Base-by-base conservation (phyloP, 2,888 invertebrate species). In the Scaptomyza tumidula region DNA sequence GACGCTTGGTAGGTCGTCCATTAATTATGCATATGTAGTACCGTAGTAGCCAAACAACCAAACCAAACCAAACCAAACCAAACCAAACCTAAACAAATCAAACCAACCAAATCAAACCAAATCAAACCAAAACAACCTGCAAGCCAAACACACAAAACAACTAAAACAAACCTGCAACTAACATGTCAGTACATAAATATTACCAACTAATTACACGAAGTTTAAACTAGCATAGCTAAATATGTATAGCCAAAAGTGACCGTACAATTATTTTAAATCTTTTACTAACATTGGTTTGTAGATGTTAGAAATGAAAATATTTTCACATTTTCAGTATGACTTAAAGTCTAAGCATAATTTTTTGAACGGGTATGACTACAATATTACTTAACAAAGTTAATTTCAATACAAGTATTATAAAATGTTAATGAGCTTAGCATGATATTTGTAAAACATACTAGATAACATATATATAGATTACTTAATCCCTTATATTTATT, bases 1-100 rank as follows among this genome's bases (percentile, higher is more conserved):
- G 95, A 90, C 94, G 95, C 93, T 93, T 94, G 95, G 95, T 95
- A 95, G 94, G 95, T 95, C 88, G 86, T 83, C 79, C 77, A 80
- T 86, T 83, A 84, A 86, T 86, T 84, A 78, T 65, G 67, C 75
- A 78, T 64, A 45, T 24, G 44, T 41, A 24, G 13, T n/a, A 39
- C 39, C 7, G 39, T 39, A 52, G 52, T 37, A 67, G 60, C 49
- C 62, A 59, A 71, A 48, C 59, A 67, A 52, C 50, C 60, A 75
- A 37, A 67, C 53, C 52, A 35, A 65, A 27, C 56, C 52, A 71
- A 70, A 54, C 53, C 37, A 59, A 39, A n/a, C n/a, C 48, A 68
- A 58, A 55, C 27, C 37, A 55, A 50, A 49, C 44, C 61, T 3
- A 39, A 39, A 9, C 39, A 50, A 55, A 68, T 41, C 66, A 37